Evolutionary conservation across 2,888 invertebrate species (phyloP).

Genomic region (Tipula unca): DNA sequence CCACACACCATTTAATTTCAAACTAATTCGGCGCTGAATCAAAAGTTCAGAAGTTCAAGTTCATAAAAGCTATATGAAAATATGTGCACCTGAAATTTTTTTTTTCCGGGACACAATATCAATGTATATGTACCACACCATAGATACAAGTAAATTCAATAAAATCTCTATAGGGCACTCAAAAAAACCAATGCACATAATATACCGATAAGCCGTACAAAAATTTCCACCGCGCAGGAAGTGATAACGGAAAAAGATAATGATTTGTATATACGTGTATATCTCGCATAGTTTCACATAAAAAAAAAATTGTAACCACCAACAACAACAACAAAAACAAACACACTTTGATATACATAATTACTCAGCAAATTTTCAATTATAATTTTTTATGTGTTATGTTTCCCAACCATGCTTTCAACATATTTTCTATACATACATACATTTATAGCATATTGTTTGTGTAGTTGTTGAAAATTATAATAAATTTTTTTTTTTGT

Average conservation of each 20-base stretch:
- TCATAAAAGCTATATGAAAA: too few relatives aligned
- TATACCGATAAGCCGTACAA: neutral
- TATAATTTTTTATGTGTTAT: neutral
- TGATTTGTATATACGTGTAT: neutral
- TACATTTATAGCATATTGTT: neutral
- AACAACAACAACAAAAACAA: neutral
- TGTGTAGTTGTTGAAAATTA: slow-evolving; percentile 14
- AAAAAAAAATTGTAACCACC: neutral
- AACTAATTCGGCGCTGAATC: too few relatives aligned
- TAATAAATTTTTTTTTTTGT: neutral
- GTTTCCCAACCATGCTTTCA: neutral
- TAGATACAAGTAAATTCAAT: neutral
- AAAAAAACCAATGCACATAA: neutral
- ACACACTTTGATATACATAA: neutral
- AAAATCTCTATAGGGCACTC: neutral
- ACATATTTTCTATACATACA: neutral
- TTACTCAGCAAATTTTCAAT: slow-evolving; percentile 14
- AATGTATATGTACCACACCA: too few relatives aligned
- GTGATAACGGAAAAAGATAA: neutral
- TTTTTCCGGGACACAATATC: too few relatives aligned
- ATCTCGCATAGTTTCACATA: neutral
- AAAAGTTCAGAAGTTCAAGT: too few relatives aligned
- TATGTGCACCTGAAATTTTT: too few relatives aligned
- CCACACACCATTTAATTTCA: too few relatives aligned
- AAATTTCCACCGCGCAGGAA: neutral